phyloP scores from a whole-genome alignment of 2,113 vertebrate species.

The Anhinga anhinga region DNA sequence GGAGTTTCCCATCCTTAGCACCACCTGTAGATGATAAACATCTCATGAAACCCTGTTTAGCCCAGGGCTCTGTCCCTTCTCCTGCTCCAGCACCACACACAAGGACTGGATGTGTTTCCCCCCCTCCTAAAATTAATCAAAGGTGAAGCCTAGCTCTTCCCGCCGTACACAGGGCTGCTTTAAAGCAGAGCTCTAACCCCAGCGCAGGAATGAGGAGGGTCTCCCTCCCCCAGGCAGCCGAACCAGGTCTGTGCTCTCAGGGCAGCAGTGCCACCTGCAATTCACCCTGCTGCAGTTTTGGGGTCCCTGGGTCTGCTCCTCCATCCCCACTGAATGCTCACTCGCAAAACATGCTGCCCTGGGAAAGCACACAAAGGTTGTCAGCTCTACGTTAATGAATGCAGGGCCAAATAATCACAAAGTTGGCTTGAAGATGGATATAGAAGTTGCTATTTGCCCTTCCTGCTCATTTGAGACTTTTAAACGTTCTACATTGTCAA shows the following conservation, averaged over 20 bases:
- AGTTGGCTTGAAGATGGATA: background rate
- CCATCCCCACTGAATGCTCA: background rate
- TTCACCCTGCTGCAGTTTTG: background rate
- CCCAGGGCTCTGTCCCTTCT: background rate
- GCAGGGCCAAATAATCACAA: background rate
- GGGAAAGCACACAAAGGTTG: background rate
- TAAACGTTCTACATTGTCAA: too few species aligned
- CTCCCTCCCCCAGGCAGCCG: background rate
- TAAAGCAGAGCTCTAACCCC: background rate
- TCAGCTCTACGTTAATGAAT: too few species aligned
- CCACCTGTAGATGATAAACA: background rate
- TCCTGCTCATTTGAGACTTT: background rate
- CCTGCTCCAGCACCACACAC: background rate
- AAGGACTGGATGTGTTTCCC: background rate
- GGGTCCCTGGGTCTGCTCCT: background rate
- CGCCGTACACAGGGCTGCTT: background rate
- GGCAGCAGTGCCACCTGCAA: background rate
- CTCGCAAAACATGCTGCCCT: accelerated
- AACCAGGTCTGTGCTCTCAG: background rate
- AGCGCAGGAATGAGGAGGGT: background rate
- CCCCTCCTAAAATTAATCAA: background rate
- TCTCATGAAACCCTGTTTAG: background rate
- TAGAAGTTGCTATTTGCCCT: background rate
- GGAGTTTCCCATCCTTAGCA: background rate
- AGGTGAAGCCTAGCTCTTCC: background rate